Evolutionary conservation across 2,797 vertebrate species (phyloP).

Genomic region (Oreortyx pictus): DNA sequence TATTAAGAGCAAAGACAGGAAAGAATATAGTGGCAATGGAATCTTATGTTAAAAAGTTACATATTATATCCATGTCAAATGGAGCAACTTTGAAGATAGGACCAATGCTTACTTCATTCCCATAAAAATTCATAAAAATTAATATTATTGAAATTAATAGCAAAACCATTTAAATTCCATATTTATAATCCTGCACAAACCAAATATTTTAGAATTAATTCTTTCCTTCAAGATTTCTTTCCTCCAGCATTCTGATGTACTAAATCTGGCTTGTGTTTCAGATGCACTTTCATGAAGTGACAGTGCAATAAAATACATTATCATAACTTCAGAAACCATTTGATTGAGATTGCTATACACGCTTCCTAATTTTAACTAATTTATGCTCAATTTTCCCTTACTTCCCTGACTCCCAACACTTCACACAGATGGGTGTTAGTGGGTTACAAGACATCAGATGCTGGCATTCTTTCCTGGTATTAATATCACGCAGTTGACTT

Average conservation of each 20-base stretch:
- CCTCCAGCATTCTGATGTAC: background rate
- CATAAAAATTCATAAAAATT: background rate
- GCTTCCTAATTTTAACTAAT: background rate
- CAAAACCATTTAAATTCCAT: background rate
- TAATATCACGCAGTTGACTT: background rate
- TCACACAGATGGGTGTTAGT: accelerated
- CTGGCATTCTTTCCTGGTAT: background rate
- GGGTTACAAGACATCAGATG: background rate
- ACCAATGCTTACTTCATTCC: background rate
- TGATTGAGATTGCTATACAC: background rate
- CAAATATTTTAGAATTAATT: background rate
- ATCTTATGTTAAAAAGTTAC: background rate
- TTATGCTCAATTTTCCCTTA: background rate
- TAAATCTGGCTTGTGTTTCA: background rate
- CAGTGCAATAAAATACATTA: background rate
- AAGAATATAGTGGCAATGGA: background rate
- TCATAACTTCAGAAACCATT: background rate
- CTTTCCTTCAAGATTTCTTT: background rate
- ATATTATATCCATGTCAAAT: background rate
- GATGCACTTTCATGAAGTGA: background rate
- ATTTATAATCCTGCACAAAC: background rate
- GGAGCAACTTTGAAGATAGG: background rate
- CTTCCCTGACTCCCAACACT: background rate
- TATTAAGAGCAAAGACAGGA: background rate
- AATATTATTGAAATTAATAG: background rate